Base-by-base conservation (phyloP, 2,113 vertebrate genomes). In the Atractosteus spatula region DNA sequence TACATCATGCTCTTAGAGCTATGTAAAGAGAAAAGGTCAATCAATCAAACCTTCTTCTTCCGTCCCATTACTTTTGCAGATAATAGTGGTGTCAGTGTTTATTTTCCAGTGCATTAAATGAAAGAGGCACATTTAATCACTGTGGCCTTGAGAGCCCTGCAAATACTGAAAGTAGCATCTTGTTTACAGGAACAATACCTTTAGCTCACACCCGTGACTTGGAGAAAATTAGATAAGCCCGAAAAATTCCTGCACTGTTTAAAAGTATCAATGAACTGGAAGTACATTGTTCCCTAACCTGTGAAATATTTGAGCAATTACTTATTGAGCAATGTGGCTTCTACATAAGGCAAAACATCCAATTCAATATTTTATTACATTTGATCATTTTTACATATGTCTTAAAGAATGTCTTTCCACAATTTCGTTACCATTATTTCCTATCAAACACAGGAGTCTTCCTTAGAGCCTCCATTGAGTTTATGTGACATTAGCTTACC, bases 1-100 rank as follows among this genome's bases (percentile, higher is more conserved):
- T 75, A 72, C 70, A 68, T 59, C 74, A 59, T 57, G 54, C 70
- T 71, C 64, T 61, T 63, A 74, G 76, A 73, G 69, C 71, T 69
- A 47, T 74, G 62, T 73, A 71, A 66, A 70, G 66, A 69, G 4
- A 63, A 16, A 57, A 56, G 14, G 45, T 69, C 55, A 68, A 72
- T 64, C 66, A 68, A 68, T 43, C 62, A 61, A 57, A 16, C 65
- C 82, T 2, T 10, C 79, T 78, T 83, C 71, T 83, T 79, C 77
- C 78, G 82, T 42, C 59, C 44, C 51, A 41, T 59, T 65, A 66
- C 45, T 62, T 76, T 70, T 66, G 56, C 63, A 70, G 73, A 75
- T 66, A 70, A 78, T 70, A 69, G 47, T 66, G 65, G 55, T n/a
- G 55, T 69, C 70, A 41, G 61, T 78, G 78, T 78, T 78, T 81